Conservation (phyloP, 92 coral and sea anemone species). For the Palythoa grandis region DNA sequence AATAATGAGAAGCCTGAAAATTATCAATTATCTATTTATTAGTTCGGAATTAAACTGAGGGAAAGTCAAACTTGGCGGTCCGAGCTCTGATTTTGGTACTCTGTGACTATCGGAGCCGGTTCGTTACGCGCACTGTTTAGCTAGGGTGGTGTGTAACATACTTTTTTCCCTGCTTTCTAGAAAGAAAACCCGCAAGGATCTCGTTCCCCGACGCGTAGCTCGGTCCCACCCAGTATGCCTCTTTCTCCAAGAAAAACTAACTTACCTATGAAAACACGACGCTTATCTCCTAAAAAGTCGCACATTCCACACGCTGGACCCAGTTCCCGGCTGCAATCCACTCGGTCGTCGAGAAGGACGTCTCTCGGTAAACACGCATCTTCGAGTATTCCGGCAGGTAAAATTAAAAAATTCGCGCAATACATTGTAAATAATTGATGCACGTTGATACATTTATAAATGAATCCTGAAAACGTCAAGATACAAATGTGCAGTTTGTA, state of each 20-base stretch:
- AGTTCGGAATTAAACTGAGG: no score
- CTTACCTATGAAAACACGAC: slow-evolving; percentile 42
- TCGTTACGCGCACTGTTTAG: neutral
- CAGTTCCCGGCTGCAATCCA: slow-evolving; percentile 25
- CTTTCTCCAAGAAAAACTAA: slow-evolving; percentile 86
- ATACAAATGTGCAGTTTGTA: no score
- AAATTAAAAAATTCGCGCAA: neutral
- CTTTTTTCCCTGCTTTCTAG: slow-evolving; percentile 41
- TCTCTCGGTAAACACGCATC: slow-evolving; percentile 12
- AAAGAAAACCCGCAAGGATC: slow-evolving; percentile 70
- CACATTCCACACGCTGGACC: slow-evolving; percentile 20
- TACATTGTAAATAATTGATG: neutral
- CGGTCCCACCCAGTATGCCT: slow-evolving; percentile 59
- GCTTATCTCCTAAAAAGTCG: slow-evolving; percentile 27
- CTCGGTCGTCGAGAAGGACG: neutral
- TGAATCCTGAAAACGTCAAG: no score
- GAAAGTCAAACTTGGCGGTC: no score
- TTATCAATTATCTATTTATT: no score
- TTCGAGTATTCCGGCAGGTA: neutral
- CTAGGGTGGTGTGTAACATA: neutral
- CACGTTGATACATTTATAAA: no score
- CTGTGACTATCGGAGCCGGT: no score
- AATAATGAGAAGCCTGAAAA: no score
- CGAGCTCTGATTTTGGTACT: no score
- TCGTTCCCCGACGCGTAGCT: slow-evolving; percentile 46